Base-by-base conservation (phyloP, 1,140 invertebrate species). In the Cotesia typhae region DNA sequence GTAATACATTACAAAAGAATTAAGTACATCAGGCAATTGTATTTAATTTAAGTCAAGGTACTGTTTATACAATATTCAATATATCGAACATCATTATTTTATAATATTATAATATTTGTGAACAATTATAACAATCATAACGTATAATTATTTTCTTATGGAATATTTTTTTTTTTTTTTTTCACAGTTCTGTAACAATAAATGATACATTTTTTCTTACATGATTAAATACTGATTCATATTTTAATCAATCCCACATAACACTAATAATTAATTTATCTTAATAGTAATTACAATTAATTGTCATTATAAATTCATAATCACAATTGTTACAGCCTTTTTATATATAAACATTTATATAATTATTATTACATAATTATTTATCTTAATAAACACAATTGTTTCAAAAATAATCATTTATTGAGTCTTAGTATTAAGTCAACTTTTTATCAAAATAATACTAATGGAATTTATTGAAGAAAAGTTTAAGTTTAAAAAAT, bases 1-100 rank as follows among this genome's bases (percentile, higher is more conserved):
- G 4, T 28, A 60, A 28, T 60, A 3, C 4, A 60, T 60, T 9
- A 5, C 2, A 3, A 28, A 28, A 38, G 9, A 65, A 37, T 38
- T 47, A 47, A 47, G 41, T 47, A 47, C 41, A 47, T 47, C 41
- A 47, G 41, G 41, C 41, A 47, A 47, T 47, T 47, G 41, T 47
- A 47, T 47, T 47, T 47, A 47, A 47, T 47, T 47, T 47, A 47
- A 47, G 6, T 47, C 41, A 47, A 47, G 41, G 41, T 47, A 47
- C 41, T 47, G 4, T 47, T 47, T 47, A 47, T 47, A 47, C 41
- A 47, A 47, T 47, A 47, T 9, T 47, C 41, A 47, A 59, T 38
- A 37, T 63, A 71, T 71, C 69, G 69, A 71, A 71, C 69, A 71
- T 71, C 47, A 71, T 63, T 17, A 61, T 47, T 59, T 41, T 35